Base-by-base conservation (phyloP, 2,888 invertebrate species). In the Ichneumoninae sp. region DNA sequence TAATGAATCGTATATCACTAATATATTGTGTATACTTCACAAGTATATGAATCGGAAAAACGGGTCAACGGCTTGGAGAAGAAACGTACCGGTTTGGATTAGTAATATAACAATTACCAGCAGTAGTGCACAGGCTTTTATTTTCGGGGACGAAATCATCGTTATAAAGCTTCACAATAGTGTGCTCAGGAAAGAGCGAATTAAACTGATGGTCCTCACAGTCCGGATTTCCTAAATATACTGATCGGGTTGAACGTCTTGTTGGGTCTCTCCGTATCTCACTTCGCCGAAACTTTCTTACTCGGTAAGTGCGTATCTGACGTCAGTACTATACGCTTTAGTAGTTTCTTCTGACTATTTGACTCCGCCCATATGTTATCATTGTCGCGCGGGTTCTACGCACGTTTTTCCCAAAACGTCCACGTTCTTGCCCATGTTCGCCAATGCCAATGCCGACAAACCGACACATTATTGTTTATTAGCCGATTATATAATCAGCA, bases 121-220 rank as follows among this genome's bases (percentile, higher is more conserved):
- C 6, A 78, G 3, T 30, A 78, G 66, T 57, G 75, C 70, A 60
- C 57, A 66, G 10, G 78, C 36, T 16, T 77, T 60, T 68, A 83
- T 78, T 8, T 13, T 40, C 26, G 36, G 26, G 33, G 33, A 63
- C 33, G 16, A 6, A 47, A 69, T 3, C 47, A 26, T 26, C 30
- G 13, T 50, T 26, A 8, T 33, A 50, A 26, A 22, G 7, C 22
- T 0, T 54, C 7, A 22, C 54, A 22, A 54, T 54, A 22, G 19
- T 50, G 16, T n/a, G 7, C 16, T 16, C 6, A 26, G 47, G 10
- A n/a, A 69, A 30, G 16, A 69, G 16, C n/a, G 26, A 54, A 22
- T 50, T 50, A 26, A 69, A 69, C 68, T 50, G 68, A 16, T n/a
- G 57, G 13, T 16, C 8, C 47, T 26, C n/a, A 7, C 10, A 50